These are phyloP conservation scores for Sternarchorhynchus goeldii DNA, from an alignment of 2,797 vertebrate genomes.

Conservation along the genomic window DNA sequence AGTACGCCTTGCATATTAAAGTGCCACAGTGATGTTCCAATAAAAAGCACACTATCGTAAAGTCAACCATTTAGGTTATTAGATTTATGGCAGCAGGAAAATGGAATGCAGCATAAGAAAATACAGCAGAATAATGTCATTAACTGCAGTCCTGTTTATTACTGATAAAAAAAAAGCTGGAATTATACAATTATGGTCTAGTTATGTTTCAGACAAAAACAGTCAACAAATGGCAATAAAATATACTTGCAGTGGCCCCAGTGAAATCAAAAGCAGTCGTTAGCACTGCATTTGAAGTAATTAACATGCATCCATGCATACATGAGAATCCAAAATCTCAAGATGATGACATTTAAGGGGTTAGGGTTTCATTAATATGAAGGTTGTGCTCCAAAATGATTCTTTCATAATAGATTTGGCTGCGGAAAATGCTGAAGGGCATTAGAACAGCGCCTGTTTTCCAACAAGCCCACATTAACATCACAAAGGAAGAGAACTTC, in stretches of 20 bases:
- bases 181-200: constrained; percentile 28
- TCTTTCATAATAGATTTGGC: constrained; percentile 41
- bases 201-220: constrained; percentile 8
- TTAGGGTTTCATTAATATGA: constrained; percentile 54
- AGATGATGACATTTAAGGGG: constrained; percentile 44
- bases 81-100: constrained; percentile 48
- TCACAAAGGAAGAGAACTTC: constrained; percentile 54
- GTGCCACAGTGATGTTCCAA: constrained; percentile 47
- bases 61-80: constrained; percentile 46
- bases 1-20: constrained; percentile 52
- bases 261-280: neutral
- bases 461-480: constrained; percentile 57
- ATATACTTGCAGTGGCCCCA: neutral
- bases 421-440: constrained; percentile 42
- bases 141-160: constrained; percentile 13
- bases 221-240: constrained; percentile 19
- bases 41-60: constrained; percentile 46
- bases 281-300: constrained; percentile 10
- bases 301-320: constrained; percentile 35
- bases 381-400: constrained; percentile 50
- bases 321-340: constrained; percentile 29
- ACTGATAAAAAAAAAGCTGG: constrained; percentile 39
- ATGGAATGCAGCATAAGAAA: constrained; percentile 38
- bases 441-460: constrained; percentile 38
- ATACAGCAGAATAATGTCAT: constrained; percentile 27